Base-by-base conservation (phyloP, 2,888 invertebrate genomes). In the Melanostoma scalare region DNA sequence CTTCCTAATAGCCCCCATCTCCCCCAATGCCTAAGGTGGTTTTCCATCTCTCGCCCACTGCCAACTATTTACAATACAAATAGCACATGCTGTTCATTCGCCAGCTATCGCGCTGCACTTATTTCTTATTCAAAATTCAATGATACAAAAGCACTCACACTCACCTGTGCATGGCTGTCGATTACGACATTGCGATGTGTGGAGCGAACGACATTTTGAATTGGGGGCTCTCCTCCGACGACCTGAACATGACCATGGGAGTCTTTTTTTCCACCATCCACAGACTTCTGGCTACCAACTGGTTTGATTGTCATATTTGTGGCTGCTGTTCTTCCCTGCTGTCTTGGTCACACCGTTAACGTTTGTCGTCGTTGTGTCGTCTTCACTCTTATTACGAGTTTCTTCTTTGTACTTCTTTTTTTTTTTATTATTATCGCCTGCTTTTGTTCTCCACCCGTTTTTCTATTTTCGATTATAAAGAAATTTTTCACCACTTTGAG, bases 281-380 rank as follows among this genome's bases (percentile, higher is more conserved):
- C 73, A 42, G 88, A 85, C 60, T 88, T 87, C 46, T 87, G 86
- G 67, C 87, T 87, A 6, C 90, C 87, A 30, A 91, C 87, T 76
- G 91, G 91, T 87, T 91, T 91, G 72, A 91, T 91, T 61, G 91
- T 91, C 91, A 91, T 91, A 72, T 63, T 36, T 86, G 85, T 67
- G 44, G 40, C 31, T 53, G 38, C 10, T 55, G 46, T 35, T 61
- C 3, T 10, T 46, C 8, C 20, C 30, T 48, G 33, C 38, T 73
- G 73, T 73, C 63, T 60, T 65, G 31, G 61, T 73, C 63, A 56
- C 63, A 61, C 71, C 8, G 69, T 69, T 48, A 46, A 46, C 36
- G 46, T 48, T 46, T 36, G 55, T 56, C 40, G 52, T 68, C 35
- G 67, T 71, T 52, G 40, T 60, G 44, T 72, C 55, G 76, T 77